Conservation (phyloP, 2,888 invertebrate genomes). For the Desoria tigrina region DNA sequence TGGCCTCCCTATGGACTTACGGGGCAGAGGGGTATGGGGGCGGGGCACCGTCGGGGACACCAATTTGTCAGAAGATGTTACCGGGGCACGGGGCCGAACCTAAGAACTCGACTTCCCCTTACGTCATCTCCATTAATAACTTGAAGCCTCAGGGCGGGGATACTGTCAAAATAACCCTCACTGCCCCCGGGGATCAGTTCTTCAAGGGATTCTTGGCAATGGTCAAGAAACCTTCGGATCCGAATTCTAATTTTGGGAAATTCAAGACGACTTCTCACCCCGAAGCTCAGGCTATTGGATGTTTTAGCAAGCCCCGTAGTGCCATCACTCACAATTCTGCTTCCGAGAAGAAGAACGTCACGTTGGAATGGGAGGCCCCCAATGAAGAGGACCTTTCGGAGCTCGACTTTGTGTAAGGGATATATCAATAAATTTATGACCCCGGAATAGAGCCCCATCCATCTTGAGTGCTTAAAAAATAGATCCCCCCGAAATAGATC, state of each 20-base stretch:
- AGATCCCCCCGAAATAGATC: neutral
- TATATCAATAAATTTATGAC: neutral
- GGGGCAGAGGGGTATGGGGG: slow-evolving; percentile 4
- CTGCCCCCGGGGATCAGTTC: slow-evolving; percentile 61
- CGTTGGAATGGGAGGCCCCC: slow-evolving; percentile 22
- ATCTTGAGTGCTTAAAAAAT: neutral
- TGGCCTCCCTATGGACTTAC: neutral
- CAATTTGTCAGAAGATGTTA: slow-evolving; percentile 54
- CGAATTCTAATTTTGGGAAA: slow-evolving; percentile 5
- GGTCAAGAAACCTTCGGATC: slow-evolving; percentile 14
- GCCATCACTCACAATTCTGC: slow-evolving; percentile 23
- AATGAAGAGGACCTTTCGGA: slow-evolving; percentile 1
- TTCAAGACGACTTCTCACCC: slow-evolving; percentile 7
- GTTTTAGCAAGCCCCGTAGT: neutral
- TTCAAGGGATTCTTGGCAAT: slow-evolving; percentile 21
- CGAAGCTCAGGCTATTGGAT: slow-evolving; percentile 1
- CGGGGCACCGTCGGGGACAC: slow-evolving; percentile 53
- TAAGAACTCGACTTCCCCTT: slow-evolving; percentile 52
- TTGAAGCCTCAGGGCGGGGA: slow-evolving; percentile 57
- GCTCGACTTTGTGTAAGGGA: slow-evolving; percentile 25
- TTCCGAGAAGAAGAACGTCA: slow-evolving; percentile 10
- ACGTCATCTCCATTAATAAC: slow-evolving; percentile 42
- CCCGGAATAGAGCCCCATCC: neutral
- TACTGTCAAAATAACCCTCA: slow-evolving; percentile 61
- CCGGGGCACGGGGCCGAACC: slow-evolving; percentile 54